Conservation (phyloP, 2,888 invertebrate species). For the Uropetala carovei region DNA sequence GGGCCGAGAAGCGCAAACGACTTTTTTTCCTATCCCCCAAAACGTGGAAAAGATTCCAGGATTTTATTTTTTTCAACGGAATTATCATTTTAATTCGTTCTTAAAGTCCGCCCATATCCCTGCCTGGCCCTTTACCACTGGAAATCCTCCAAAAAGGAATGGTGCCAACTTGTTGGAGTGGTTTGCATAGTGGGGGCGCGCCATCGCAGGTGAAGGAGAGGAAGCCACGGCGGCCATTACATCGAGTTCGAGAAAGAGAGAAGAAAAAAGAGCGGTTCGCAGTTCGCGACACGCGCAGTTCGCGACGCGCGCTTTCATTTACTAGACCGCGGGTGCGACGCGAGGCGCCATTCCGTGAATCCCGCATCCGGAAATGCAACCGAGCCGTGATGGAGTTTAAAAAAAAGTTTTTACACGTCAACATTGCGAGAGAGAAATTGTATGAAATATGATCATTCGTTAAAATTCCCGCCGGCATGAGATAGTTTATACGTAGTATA, state of each 20-base stretch:
- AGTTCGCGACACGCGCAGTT: not conserved
- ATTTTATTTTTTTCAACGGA: not conserved
- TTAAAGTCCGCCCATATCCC: not conserved
- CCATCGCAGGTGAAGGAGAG: not conserved
- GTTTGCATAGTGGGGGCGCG: not conserved
- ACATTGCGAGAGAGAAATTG: no score
- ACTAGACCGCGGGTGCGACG: no score
- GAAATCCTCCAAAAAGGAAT: not conserved
- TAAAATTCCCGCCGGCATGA: no score
- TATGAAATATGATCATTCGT: no score
- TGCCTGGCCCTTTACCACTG: not conserved
- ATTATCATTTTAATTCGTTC: not conserved
- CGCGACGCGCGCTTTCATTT: not conserved
- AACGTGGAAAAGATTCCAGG: not conserved
- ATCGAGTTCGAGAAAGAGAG: not conserved
- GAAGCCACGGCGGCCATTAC: not conserved
- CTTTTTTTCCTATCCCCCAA: not conserved
- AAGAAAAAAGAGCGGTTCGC: not conserved
- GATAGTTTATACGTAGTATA: no score
- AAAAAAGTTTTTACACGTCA: no score
- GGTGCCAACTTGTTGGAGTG: slow-evolving; percentile 16
- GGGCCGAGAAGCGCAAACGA: not conserved
- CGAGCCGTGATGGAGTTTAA: no score
- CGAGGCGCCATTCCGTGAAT: no score
- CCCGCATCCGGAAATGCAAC: no score